Evolutionary conservation across 2,888 invertebrate genomes (phyloP), one percentile per base, ranked within the genome.

Genomic region (Margaritifera margaritifera): DNA sequence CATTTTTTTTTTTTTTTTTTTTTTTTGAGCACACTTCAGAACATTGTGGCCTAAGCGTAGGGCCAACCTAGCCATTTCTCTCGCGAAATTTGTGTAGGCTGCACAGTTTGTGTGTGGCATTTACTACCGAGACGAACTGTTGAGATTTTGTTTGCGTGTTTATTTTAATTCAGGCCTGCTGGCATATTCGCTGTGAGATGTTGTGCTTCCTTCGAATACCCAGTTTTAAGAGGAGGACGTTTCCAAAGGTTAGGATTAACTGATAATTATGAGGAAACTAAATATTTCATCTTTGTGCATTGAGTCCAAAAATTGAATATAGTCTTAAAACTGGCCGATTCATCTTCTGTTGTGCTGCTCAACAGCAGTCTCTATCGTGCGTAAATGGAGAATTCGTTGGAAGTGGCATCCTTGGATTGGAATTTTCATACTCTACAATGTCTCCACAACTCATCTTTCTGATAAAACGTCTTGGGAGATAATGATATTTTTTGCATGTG

Each of bases 21-120:
- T 66, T 19, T 61, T 66, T n/a, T 66, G 61, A 53, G 54, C 52
- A 5, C 54, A 52, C 54, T 66, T 66, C 4, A 66, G 31, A 60
- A 61, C 22, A 19, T 61, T 60, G 55, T 66, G 66, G 8, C 66
- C 66, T n/a, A 66, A 27, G 20, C 61, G 60, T 4, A 61, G 22
- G 20, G 61, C 66, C 18, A 66, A 42, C 18, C 61, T 54, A 20
- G 66, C 54, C 42, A 53, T 66, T 25, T 66, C 55, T 18, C 60
- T 54, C 24, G n/a, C 6, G 15, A 11, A n/a, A 52, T 64, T 64
- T 55, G 27, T 27, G 18, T n/a, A 55, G 15, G 18, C 54, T 56
- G 20, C 55, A 27, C 24, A 54, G 8, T 22, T 55, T 8, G 6
- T 54, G 6, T n/a, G 56, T 31, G 18, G 64, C 64, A 25, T 6